Percentiles rank a stretch among this genome's conserved stretches.
Conservation (phyloP, 2,888 invertebrate species). For the Cryptus armator region DNA sequence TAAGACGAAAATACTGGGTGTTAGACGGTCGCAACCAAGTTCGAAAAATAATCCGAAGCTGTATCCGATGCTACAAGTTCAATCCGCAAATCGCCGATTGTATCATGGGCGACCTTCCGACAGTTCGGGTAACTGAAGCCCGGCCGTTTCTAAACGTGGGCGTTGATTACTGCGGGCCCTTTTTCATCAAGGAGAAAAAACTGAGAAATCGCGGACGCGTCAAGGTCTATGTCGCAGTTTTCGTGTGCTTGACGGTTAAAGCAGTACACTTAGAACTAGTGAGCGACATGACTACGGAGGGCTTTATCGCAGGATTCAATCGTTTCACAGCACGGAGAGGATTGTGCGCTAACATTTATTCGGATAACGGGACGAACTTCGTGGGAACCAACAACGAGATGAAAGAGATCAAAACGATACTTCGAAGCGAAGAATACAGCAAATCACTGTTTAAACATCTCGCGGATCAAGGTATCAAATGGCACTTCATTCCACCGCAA, state of each 20-base stretch:
- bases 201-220: slow-evolving; percentile 31
- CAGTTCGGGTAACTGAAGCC: slow-evolving; percentile 68
- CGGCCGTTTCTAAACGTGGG: slow-evolving; percentile 72
- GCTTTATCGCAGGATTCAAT: slow-evolving; percentile 69
- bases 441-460: slow-evolving; percentile 34
- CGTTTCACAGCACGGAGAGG: slow-evolving; percentile 73
- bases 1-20: slow-evolving; percentile 53
- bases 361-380: slow-evolving; percentile 39
- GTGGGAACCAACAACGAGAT: slow-evolving; percentile 69
- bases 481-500: slow-evolving; percentile 73
- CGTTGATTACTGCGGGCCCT: too few relatives aligned
- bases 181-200: slow-evolving; percentile 58
- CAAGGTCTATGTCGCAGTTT: too few relatives aligned
- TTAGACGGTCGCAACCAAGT: slow-evolving; percentile 51
- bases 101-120: slow-evolving; percentile 76
- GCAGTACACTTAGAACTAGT: slow-evolving; percentile 75
- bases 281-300: slow-evolving; percentile 66
- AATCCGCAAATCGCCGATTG: slow-evolving; percentile 54
- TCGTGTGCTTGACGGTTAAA: slow-evolving; percentile 57
- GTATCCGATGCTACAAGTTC: slow-evolving; percentile 62
- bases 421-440: slow-evolving; percentile 15
- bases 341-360: slow-evolving; percentile 64
- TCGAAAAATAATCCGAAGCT: slow-evolving; percentile 55
- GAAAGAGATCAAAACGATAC: not conserved
- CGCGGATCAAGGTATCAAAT: slow-evolving; percentile 12